Percentiles rank a stretch among this genome's conserved stretches.
phyloP scores from a whole-genome alignment of 2,888 invertebrate species.

The Hypsopygia costalis region DNA sequence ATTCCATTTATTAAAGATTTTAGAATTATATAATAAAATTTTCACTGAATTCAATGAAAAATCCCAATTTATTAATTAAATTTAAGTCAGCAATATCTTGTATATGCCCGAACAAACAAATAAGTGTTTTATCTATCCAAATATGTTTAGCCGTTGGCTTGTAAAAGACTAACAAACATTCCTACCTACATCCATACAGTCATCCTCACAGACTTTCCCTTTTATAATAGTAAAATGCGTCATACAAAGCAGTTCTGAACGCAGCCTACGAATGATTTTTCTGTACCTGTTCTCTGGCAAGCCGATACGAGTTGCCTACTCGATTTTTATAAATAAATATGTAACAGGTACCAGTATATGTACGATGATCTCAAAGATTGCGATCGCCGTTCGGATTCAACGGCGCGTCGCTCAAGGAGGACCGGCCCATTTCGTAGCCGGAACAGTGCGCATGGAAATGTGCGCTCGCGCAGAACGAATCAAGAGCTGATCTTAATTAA shows the following conservation, averaged over 20 bases:
- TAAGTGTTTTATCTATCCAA: too few species aligned
- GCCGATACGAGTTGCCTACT: not conserved
- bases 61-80: too few species aligned
- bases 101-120: too few species aligned
- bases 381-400: slow-evolving; percentile 49
- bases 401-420: slow-evolving; percentile 66
- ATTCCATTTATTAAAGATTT: too few species aligned
- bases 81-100: too few species aligned
- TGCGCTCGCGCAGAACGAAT: slow-evolving; percentile 36
- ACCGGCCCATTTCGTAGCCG: slow-evolving; percentile 73
- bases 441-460: slow-evolving; percentile 60
- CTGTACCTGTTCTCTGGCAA: not conserved
- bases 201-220: too few species aligned
- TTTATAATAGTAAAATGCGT: too few species aligned
- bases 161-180: too few species aligned
- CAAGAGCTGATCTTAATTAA: slow-evolving; percentile 27
- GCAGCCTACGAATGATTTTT: not conserved
- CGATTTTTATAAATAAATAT: slow-evolving; percentile 6
- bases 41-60: too few species aligned
- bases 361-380: slow-evolving; percentile 64
- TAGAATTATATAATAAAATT: too few species aligned
- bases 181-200: too few species aligned
- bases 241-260: not conserved
- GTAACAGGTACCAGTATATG: slow-evolving; percentile 2
- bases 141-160: too few species aligned